Base-by-base conservation (phyloP, 2,113 vertebrate genomes). In the Chaetodon auriga region DNA sequence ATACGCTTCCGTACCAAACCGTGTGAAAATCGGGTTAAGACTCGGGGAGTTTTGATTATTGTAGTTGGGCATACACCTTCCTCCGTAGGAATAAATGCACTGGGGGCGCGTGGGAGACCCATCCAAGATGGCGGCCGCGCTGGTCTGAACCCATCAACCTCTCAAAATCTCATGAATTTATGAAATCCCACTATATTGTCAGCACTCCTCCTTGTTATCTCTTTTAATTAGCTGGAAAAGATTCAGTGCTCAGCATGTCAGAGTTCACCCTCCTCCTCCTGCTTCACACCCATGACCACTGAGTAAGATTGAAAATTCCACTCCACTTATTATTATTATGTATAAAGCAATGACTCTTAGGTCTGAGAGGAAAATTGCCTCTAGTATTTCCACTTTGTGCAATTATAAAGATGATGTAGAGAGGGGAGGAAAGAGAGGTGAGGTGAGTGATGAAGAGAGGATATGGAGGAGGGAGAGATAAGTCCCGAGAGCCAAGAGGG, bases 161-260 rank as follows among this genome's bases (percentile, higher is more conserved):
- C 66, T 83, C 60, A 54, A 77, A 68, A 74, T 63, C 46, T 78
- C 60, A 58, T 55, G n/a, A 82, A 81, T 89, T 77, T 71, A 78
- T 84, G 23, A 83, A 86, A 80, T 78, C 48, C 43, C 19, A 53
- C 89, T 58, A 68, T 80, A 73, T 30, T 82, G 25, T 79, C 73
- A 82, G 58, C 49, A 10, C 25, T 23, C 51, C 71, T 30, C 30
- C 36, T 8, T 45, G 61, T 76, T 62, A 48, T 70, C 13, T 68
- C 49, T 68, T 87, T 71, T 75, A 83, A 92, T 92, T 75, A 76
- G 48, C 69, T 71, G 75, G 81, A 51, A 72, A 48, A 36, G 51
- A 35, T 62, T 83, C 66, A 35, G 49, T 35, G 18, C 61, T 70
- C 8, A 53, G 54, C 0, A 70, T 13, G 85, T 84, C 81, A 86